Conservation (phyloP, 2,113 vertebrate genomes). For the Cololabis saira region DNA sequence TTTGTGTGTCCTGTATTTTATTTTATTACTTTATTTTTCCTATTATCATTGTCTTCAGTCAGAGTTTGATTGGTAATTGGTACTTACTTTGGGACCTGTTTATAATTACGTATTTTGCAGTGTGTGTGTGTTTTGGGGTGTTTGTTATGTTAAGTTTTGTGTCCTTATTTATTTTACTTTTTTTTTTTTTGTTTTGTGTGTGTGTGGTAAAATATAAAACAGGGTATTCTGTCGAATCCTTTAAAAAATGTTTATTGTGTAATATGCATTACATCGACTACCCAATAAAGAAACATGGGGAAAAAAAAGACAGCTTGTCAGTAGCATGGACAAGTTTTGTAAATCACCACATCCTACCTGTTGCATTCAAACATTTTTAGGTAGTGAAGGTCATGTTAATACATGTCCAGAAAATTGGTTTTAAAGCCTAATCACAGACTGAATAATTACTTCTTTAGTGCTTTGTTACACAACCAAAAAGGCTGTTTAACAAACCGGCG, state of each 20-base stretch:
- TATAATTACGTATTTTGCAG: too few relatives aligned
- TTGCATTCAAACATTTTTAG: not conserved
- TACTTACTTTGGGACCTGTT: too few relatives aligned
- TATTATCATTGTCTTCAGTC: too few relatives aligned
- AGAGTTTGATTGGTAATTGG: too few relatives aligned
- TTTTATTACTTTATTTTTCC: too few relatives aligned
- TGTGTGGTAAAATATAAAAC: too few relatives aligned
- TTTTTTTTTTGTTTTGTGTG: conserved; percentile 11
- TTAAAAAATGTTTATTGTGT: too few relatives aligned
- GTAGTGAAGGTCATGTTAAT: conserved; percentile 4
- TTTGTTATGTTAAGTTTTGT: not conserved
- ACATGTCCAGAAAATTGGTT: not conserved
- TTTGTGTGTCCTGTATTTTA: too few relatives aligned
- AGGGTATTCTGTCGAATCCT: too few relatives aligned
- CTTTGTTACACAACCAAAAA: conserved; percentile 15
- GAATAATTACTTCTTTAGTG: conserved; percentile 15
- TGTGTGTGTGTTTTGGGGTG: too few relatives aligned
- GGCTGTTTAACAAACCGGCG: not conserved
- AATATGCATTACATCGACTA: too few relatives aligned
- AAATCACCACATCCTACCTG: conserved; percentile 14
- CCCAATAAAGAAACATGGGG: too few relatives aligned
- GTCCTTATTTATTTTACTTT: not conserved
- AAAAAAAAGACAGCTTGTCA: conserved; percentile 9
- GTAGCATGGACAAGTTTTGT: conserved; percentile 15
- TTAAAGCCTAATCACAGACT: conserved; percentile 10